Base-by-base conservation (phyloP, 2,113 vertebrate genomes). In the Alligator sinensis region DNA sequence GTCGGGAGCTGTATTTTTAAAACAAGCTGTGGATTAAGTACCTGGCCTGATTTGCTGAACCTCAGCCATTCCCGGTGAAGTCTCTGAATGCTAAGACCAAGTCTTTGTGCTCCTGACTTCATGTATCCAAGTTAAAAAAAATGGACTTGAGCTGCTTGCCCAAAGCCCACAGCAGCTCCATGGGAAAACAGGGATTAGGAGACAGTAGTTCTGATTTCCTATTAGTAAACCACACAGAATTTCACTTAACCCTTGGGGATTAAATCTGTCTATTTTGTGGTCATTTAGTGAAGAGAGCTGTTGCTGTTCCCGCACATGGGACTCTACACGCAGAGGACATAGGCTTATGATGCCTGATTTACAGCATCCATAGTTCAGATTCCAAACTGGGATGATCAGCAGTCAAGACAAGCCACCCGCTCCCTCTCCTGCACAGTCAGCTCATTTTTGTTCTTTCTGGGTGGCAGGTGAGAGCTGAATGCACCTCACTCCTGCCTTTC, bases 51-150 rank as follows among this genome's bases (percentile, higher is more conserved):
- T 80, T 90, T 70, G 58, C 38, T 16, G 55, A 79, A 62, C 63
- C 76, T 10, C 17, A 25, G 25, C 68, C 6, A 18, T 58, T 96
- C 82, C 60, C 62, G 57, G 24, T 0, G 1, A 61, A 62, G 27
- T 28, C 57, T 89, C 47, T 54, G 75, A 87, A 60, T 30, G 2
- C 30, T 47, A 75, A 34, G 47, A 30, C 3, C 62, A 10, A 0
- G 0, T 15, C 19, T 5, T 1, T 9, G n/a, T 0, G 1, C 38
- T 77, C 25, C 78, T 9, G 4, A 25, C 34, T 15, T 30, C 25
- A 74, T 1, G 1, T 63, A 28, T 25, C 0, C 0, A 84, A 74
- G 11, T 58, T 25, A 0, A 0, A 6, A 0, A 0, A 57, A 28
- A 54, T 47, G 1, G 0, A 21, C 27, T 9, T 17, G 2, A 0